Evolutionary conservation across 2,113 vertebrate genomes (phyloP), one percentile per base, ranked within the genome.

Genomic region (Accipiter virgatus): DNA sequence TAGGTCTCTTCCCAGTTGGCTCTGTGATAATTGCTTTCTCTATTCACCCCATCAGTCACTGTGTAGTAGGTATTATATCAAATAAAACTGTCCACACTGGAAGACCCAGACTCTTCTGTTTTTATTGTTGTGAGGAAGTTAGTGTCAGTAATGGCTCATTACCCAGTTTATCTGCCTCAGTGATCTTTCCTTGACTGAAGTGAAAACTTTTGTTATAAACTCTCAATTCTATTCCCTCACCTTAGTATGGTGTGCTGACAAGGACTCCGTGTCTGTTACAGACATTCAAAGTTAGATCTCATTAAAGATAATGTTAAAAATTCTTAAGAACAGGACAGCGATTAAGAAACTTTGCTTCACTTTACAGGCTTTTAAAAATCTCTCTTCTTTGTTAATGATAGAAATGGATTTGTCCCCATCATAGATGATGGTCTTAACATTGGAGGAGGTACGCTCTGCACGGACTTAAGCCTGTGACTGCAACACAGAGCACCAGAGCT

Each of bases 111-210:
- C 31, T 83, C 47, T 82, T 75, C 56, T 88, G 34, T 20, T 97
- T 97, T 96, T 93, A 91, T 91, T 88, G 63, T 90, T 80, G 63
- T 86, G 79, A 86, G 81, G 88, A 97, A 96, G 93, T 94, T 77
- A 94, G 84, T 63, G 56, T 81, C 93, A 78, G 40, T 96, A 96
- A 87, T 65, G 34, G 34, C 96, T 95, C 96, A 91, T 97, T 94
- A 89, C 40, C 66, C 65, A 36, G 31, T 96, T 94, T 81, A 78
- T 86, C 91, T 90, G 67, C 82, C 85, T 95, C 90, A 74, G 18
- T 74, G 88, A 88, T 90, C 56, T 88, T 92, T 73, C 38, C 63
- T 61, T 87, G 65, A 73, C 31, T 88, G 29, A 95, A 97, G 78
- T 53, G 53, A 86, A 95, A 91, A 96, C 78, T 95, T 97, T 22